Evolutionary conservation across 35 echinoderm and acorn worm genomes (phyloP), one percentile per base, ranked within the genome.

Genomic region (Eucidaris tribuloides): DNA sequence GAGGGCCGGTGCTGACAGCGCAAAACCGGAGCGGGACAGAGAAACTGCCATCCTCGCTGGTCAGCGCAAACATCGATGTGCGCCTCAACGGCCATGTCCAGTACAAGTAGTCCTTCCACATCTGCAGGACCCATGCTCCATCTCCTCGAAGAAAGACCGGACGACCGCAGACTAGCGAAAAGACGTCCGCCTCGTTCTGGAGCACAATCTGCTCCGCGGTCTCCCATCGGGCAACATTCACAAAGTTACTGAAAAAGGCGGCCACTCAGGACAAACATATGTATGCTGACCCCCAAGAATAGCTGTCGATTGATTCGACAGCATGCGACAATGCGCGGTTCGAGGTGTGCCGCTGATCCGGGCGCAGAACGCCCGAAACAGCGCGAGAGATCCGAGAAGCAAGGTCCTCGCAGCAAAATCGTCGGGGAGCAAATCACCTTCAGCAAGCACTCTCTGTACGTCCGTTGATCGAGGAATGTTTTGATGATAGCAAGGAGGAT

Each of bases 361-460:
- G 14, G 18, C 7, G 1, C 33, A 74, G 68, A 42, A 33, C 0
- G 25, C 35, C 68, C 68, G 68, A 35, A 19, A 40, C 24, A 40
- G 68, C 22, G 44, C 35, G 35, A 74, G 44, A 40, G 44, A 40
- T 25, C 68, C 68, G 34, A 38, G 68, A 22, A 74, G 68, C 20
- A 74, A 74, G 37, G 38, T 40, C 3, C 68, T 74, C 23, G 68
- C 35, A 9, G 44, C 35, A n/a, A 74, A 74, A 36, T 74, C 68
- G 22, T 74, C 68, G 2, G 68, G 68, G 25, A 74, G 68, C n/a
- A 74, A 74, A 74, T 74, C 68, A 13, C 68, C 68, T 15, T 74
- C 36, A 74, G 68, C 30, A 74, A 74, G 68, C 68, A 74, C 41
- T 74, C 68, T 36, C 18, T 74, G 14, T 74, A 74, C n/a, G 68